Conservation (phyloP, 2,888 invertebrate species). For the Sinopyrophorus schimmeli region DNA sequence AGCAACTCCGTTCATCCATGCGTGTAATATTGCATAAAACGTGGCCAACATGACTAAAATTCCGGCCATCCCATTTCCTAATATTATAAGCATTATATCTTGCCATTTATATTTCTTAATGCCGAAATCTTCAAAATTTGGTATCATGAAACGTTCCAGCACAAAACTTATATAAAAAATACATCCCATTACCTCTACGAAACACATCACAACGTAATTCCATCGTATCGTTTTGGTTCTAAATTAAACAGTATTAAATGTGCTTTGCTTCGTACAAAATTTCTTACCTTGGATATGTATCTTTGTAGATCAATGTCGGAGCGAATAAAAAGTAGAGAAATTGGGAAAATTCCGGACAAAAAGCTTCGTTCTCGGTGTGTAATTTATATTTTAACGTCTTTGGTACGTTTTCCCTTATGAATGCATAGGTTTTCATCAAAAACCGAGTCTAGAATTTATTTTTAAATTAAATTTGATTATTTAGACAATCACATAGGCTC, state of each 20-base stretch:
- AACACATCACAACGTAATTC: conserved; percentile 70
- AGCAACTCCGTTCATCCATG: conserved; percentile 90
- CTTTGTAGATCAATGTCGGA: conserved; percentile 85
- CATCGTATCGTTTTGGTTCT: conserved; percentile 76
- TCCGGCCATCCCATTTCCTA: conserved; percentile 76
- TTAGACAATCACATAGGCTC: too few relatives aligned
- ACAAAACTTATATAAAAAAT: conserved; percentile 82
- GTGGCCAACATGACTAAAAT: conserved; percentile 59
- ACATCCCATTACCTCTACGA: conserved; percentile 76
- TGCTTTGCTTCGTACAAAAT: conserved; percentile 39
- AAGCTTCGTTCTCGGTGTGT: conserved; percentile 52
- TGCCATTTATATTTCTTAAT: conserved; percentile 53
- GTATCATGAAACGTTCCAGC: conserved; percentile 75
- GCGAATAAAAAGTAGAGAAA: conserved; percentile 86
- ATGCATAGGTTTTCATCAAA: conserved; percentile 87
- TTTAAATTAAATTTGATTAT: not conserved
- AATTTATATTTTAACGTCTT: conserved; percentile 60
- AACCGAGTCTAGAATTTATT: conserved; percentile 65
- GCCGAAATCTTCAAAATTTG: conserved; percentile 69
- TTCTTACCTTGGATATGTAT: conserved; percentile 72
- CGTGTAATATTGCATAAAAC: conserved; percentile 87
- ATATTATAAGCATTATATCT: conserved; percentile 63
- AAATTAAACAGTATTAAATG: conserved; percentile 61
- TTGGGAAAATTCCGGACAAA: conserved; percentile 65
- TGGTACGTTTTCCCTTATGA: conserved; percentile 71